Evolutionary conservation across 2,888 invertebrate genomes (phyloP), one percentile per base, ranked within the genome.

Genomic region (Uloborus plumipes): DNA sequence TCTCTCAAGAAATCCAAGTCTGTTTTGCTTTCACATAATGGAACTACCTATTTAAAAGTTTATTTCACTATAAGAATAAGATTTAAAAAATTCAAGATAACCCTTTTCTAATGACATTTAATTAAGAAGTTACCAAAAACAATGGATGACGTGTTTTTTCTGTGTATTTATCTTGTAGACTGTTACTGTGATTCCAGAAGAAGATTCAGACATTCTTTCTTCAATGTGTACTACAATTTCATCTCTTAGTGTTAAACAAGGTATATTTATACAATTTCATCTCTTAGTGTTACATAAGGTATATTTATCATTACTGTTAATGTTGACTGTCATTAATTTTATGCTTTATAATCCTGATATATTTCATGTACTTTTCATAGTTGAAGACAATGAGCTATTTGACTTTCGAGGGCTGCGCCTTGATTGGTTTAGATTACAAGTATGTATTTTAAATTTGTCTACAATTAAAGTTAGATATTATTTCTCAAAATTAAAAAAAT

Each of bases 391-490:
- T 90, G 97, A 97, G 88, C 89, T 96, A 3, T 98, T 98, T 90
- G 98, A 99, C 90, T 97, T 99, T 88, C 92, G 97, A 85, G 96
- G 97, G 39, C 93, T 99, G 87, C 92, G 99, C 47, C 90, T 99
- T 82, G 99, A 99, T 89, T 99, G 99, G 99, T 97, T 97, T 88
- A 92, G 99, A 85, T 91, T 99, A 69, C 99, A 99, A 91, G 90
- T 90, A 85, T 22, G 51, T 14, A 22, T 14, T 2, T 58, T 71
- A 49, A 31, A 1, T 62, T 62, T 20, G 22, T 39, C 16, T n/a
- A 39, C 47, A 7, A 47, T 18, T 49, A 15, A 1, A 62, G 39
- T 15, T 31, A 39, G 31, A 15, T 2, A 1, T 62, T 62, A 39
- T 31, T 39, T 55, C 7, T n/a, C 3, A 55, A 55, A 3, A 16